phyloP scores from a whole-genome alignment of 2,888 invertebrate species.

The Patella depressa region DNA sequence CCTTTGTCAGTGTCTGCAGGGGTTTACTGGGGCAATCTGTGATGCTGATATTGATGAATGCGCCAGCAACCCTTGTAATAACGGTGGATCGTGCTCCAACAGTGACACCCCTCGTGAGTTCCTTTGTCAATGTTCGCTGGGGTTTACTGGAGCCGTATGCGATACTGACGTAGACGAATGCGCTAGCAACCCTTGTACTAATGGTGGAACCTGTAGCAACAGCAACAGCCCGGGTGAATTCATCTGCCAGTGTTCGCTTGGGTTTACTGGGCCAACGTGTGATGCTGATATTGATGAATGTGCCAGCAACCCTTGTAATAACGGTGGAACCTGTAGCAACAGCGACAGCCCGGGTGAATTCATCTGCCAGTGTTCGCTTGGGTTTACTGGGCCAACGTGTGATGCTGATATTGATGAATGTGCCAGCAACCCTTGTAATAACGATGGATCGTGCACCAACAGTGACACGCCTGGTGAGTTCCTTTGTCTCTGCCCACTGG shows the following conservation, averaged over 20 bases:
- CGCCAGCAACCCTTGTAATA: conserved; percentile 31
- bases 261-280: conserved; percentile 15
- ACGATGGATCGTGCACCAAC: conserved; percentile 73
- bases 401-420: conserved; percentile 89
- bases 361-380: conserved; percentile 74
- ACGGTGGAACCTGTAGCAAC: conserved; percentile 90
- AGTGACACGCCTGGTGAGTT: conserved; percentile 62
- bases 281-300: conserved; percentile 18
- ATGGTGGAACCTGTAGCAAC: conserved; percentile 12
- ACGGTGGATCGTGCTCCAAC: conserved; percentile 33
- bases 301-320: conserved; percentile 89
- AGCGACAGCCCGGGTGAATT: conserved; percentile 87
- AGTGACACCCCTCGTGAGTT: conserved; percentile 20
- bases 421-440: conserved; percentile 25
- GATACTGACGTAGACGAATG: conserved; percentile 92
- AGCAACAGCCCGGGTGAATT: conserved; percentile 63
- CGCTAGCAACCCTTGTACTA: conserved; percentile 69
- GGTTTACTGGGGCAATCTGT: conserved; percentile 31
- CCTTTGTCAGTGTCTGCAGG: conserved; percentile 56
- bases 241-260: conserved; percentile 24
- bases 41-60: conserved; percentile 40
- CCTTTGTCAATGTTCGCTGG: conserved; percentile 31
- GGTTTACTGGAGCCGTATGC: conserved; percentile 73
- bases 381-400: conserved; percentile 77
- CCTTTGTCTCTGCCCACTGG: conserved; percentile 29